Evolutionary conservation across 2,113 vertebrate genomes (phyloP), one percentile per base, ranked within the genome.

Genomic region (Ovibos moschatus): DNA sequence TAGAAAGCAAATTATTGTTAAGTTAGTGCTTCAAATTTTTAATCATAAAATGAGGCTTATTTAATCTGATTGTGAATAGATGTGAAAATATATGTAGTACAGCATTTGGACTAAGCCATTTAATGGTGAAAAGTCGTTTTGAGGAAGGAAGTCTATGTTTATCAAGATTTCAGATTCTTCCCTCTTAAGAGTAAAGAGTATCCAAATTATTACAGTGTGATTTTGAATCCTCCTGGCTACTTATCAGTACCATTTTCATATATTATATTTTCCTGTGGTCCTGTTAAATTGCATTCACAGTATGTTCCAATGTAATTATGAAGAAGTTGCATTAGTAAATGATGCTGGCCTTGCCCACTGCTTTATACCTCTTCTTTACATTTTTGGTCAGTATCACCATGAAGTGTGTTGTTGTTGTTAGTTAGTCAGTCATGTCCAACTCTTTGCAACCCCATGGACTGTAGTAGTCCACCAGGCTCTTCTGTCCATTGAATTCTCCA

Each of bases 41-140:
- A 85, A 85, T 95, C 58, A 95, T 25, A 17, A 94, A 91, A 81
- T 81, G 25, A 87, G 62, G 7, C 33, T 71, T 96, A 87, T 60
- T 98, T 95, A 95, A 92, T 92, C 36, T 79, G 21, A 87, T 83
- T 96, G 84, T 57, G 13, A 90, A 43, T 93, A 36, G 40, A 78
- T 95, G 76, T 91, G 62, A 84, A 85, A 92, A 6, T 82, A 85
- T 94, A 60, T 89, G 57, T 87, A 95, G 30, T 93, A 94, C 33
- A 55, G 3, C 74, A 4, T 94, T 91, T 86, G 25, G 93, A 43
- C 60, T 36, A 96, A 84, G 25, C 47, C 43, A 50, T 96, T 96
- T 94, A 91, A 33, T 96, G 45, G 1, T 92, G 55, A 78, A 96
- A 97, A 64, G 51, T 51, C 89, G 43, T 91, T 89, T 40, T 89